A percentile compares a stretch with the other conserved stretches of the same genome.
Conservation (phyloP, 2,113 vertebrate genomes). For the Meleagris gallopavo region DNA sequence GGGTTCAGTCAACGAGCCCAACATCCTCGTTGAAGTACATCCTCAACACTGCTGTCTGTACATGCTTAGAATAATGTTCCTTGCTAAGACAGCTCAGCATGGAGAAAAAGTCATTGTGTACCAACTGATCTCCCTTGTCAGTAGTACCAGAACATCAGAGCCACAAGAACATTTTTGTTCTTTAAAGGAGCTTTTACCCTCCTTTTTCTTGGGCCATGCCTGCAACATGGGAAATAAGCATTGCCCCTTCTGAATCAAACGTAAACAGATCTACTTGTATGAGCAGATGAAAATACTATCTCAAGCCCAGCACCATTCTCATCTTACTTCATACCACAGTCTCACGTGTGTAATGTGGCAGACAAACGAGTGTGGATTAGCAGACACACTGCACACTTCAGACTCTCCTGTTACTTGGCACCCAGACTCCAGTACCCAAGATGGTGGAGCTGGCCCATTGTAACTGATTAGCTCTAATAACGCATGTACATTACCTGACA, state of each 20-base stretch:
- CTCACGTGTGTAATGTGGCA: no score
- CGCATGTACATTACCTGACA: neutral
- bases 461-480: neutral
- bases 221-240: neutral
- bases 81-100: neutral
- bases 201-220: neutral
- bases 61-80: neutral
- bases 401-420: neutral
- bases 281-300: neutral
- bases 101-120: slow-evolving; percentile 10
- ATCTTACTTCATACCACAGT: neutral
- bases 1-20: neutral
- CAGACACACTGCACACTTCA: neutral
- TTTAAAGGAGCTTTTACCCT: neutral
- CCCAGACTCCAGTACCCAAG: no score
- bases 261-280: neutral
- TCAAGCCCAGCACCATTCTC: neutral
- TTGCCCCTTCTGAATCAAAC: neutral
- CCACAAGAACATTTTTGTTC: neutral
- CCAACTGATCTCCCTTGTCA: neutral
- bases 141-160: neutral
- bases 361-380: neutral
- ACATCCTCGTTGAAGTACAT: neutral
- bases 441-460: neutral
- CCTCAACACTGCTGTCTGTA: neutral